These are phyloP conservation scores for Botia almorhae DNA, from an alignment of 2,797 vertebrate genomes.

Conservation along the genomic window DNA sequence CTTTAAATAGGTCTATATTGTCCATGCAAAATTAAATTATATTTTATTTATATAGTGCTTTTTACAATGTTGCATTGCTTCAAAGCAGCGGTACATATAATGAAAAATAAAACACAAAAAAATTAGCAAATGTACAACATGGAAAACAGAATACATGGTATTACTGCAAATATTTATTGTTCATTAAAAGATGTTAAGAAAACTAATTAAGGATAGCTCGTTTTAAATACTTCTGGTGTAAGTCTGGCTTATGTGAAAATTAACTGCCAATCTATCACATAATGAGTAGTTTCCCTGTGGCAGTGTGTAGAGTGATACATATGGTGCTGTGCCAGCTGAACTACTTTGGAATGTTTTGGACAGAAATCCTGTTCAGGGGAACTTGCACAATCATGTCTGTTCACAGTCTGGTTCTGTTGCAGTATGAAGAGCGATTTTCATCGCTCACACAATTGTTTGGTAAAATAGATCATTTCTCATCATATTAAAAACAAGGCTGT, in stretches of 20 bases:
- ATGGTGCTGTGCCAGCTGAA: slow-evolving; percentile 5
- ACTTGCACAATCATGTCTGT: slow-evolving; percentile 14
- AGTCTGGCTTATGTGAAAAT: slow-evolving; percentile 14
- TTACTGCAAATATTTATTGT: no score
- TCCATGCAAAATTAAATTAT: not conserved
- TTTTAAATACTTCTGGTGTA: not conserved
- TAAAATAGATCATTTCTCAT: no score
- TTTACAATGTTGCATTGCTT: no score
- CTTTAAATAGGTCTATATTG: not conserved
- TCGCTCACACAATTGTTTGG: no score
- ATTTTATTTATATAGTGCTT: no score
- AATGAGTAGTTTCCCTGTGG: slow-evolving; percentile 11
- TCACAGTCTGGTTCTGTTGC: slow-evolving; percentile 7
- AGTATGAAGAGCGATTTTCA: not conserved
- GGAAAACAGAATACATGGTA: no score
- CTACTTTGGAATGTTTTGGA: slow-evolving; percentile 4
- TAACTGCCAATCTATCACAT: not conserved
- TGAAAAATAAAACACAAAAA: not conserved
- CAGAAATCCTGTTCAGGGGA: not conserved
- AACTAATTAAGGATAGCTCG: not conserved
- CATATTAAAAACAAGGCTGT: no score
- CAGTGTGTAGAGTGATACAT: not conserved
- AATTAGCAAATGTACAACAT: not conserved
- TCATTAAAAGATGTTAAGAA: no score
- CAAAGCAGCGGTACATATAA: not conserved